Conservation (phyloP, 2,113 vertebrate species). For the Otolemur garnettii region DNA sequence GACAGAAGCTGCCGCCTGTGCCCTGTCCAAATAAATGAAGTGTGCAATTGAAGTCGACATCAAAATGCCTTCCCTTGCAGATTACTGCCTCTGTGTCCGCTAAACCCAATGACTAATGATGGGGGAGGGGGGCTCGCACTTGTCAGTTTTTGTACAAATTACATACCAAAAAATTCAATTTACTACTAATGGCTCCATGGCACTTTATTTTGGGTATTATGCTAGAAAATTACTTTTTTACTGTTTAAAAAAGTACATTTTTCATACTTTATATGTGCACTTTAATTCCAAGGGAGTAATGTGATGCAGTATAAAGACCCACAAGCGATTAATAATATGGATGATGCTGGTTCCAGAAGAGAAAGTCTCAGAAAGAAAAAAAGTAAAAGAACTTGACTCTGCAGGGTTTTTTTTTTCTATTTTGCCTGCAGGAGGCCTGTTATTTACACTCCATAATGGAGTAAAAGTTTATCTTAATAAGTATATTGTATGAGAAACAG, state of each 20-base stretch:
- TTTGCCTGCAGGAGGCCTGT: slow-evolving; percentile 61
- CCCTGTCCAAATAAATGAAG: slow-evolving; percentile 88
- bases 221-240: slow-evolving; percentile 84
- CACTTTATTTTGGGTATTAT: slow-evolving; percentile 85
- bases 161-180: slow-evolving; percentile 86
- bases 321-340: slow-evolving; percentile 79
- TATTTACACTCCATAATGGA: slow-evolving; percentile 48
- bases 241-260: slow-evolving; percentile 79
- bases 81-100: slow-evolving; percentile 83
- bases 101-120: slow-evolving; percentile 86
- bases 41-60: slow-evolving; percentile 88
- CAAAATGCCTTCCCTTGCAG: slow-evolving; percentile 85
- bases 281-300: slow-evolving; percentile 80
- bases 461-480: slow-evolving; percentile 71
- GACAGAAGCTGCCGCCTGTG: slow-evolving; percentile 87
- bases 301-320: slow-evolving; percentile 67
- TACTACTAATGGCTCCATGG: slow-evolving; percentile 84
- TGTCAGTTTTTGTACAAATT: slow-evolving; percentile 87
- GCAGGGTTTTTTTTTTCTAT: neutral
- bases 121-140: slow-evolving; percentile 52
- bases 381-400: slow-evolving; percentile 45
- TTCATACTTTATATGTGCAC: slow-evolving; percentile 74
- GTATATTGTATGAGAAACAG: slow-evolving; percentile 58
- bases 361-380: slow-evolving; percentile 75
- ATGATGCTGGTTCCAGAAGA: slow-evolving; percentile 53